Evolutionary conservation across 2,797 vertebrate species (phyloP).

Genomic region (Molossus molossus): DNA sequence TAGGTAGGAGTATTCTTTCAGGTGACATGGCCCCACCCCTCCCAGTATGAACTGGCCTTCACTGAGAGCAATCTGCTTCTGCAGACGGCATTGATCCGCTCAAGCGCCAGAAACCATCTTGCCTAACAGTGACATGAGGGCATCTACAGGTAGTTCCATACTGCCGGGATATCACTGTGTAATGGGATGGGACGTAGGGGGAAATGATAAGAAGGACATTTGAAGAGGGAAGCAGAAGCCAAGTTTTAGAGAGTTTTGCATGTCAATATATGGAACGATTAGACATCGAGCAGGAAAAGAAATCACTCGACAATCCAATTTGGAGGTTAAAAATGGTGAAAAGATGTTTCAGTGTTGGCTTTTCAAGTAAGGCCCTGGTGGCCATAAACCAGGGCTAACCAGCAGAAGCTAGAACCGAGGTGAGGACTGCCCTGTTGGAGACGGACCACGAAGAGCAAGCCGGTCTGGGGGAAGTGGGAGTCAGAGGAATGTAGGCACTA

Average conservation of each 20-base stretch:
- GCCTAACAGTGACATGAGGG: background rate
- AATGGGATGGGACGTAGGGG: background rate
- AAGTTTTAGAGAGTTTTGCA: background rate
- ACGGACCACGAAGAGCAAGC: background rate
- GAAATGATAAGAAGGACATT: background rate
- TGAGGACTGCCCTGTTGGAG: fast-evolving
- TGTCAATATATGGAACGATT: background rate
- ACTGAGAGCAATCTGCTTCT: background rate
- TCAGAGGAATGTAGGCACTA: background rate
- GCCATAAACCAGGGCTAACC: background rate
- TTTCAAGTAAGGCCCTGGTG: background rate
- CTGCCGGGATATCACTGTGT: background rate
- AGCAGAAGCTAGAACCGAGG: background rate
- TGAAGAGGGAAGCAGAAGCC: background rate
- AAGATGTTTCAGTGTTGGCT: background rate
- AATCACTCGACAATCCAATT: background rate
- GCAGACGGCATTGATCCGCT: background rate
- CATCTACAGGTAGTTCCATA: background rate
- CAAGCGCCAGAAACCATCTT: background rate
- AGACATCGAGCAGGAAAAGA: background rate
- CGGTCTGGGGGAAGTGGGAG: background rate
- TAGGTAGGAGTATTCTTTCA: background rate
- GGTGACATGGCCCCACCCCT: background rate
- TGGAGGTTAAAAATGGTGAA: background rate
- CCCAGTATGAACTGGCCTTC: background rate